Base-by-base conservation (phyloP, 2,797 vertebrate genomes). In the Anguilla anguilla region DNA sequence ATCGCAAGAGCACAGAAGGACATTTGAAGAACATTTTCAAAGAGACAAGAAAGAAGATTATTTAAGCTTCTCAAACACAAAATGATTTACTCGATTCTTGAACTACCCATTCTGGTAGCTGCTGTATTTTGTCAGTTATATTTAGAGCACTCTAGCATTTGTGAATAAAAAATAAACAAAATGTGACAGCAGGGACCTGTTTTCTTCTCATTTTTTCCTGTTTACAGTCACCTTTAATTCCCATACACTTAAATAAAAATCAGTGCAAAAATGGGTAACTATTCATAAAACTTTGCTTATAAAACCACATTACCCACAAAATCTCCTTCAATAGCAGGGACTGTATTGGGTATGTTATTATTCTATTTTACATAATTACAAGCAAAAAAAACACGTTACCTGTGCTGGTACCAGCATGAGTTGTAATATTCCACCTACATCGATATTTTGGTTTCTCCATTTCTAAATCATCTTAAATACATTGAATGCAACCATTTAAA, bases 331-430 rank as follows among this genome's bases (percentile, higher is more conserved):
- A 10, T 81, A 83, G n/a, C 86, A 69, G 59, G 87, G 86, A 11
- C 88, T 46, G 82, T 85, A 57, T 86, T 89, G 88, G 88, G 69
- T 88, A 55, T 31, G 69, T 91, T 84, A 87, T 83, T 57, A 57
- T 11, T 88, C 77, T 87, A 64, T 92, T 91, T 89, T 89, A 91
- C 87, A 93, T 57, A n/a, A 87, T 81, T 86, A 0, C 61, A 85
- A 89, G 86, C 61, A n/a, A 67, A 67, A 19, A 22, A 67, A n/a
- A n/a, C 67, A 10, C 2, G 3, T 67, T 86, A 89, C 57, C 59
- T 86, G 81, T 86, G 86, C 86, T 67, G 35, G n/a, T n/a, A 69
- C 9, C 67, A 31, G 25, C 25, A 69, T 69, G 67, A 25, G n/a
- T 69, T n/a, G 22, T 22, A n/a, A 22, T 67, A n/a, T 5, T 22